Evolutionary conservation across 37 sponge, comb jelly and placozoan species (phyloP), one percentile per base, ranked within the genome.

Genomic region (Eunapius fragilis): DNA sequence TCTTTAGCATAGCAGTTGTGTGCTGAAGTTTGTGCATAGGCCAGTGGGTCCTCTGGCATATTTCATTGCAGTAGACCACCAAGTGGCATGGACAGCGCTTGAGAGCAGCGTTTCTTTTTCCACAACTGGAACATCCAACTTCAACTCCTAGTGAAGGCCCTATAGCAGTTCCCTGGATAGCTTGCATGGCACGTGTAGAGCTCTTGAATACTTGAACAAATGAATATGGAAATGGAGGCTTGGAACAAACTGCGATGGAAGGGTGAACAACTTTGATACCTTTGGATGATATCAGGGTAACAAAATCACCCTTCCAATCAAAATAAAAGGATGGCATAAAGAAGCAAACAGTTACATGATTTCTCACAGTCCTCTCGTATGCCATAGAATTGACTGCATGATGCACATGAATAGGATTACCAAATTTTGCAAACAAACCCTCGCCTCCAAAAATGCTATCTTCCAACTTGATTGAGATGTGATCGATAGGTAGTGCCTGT

Each of bases 21-120:
- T 58, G 58, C 58, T 58, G 35, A 38, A 11, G 31, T 77, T 24
- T 77, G 78, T 77, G 78, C 10, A 30, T 12, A 14, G 41, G 34
- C 78, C 78, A 77, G 38, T 77, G 48, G 9, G 22, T 77, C 34
- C 24, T 77, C 78, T 77, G 78, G 37, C 78, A 77, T 36, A 23
- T 41, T 36, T 36, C 37, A 41, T 34, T 72, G 74, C 74, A 72
- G 32, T 72, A 72, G 32, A 30, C 74, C 22, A 33, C 74, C 32
- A 72, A 72, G 32, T 72, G 74, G 22, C 74, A 72, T n/a, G 74
- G 32, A 72, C 74, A 72, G 74, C 14, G 74, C 17, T 72, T 72
- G 32, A 72, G 32, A 72, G 27, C 27, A 72, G 32, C 0, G n/a
- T 17, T 22, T 13, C 25, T 31, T 17, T 72, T 72, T 35, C 74